A percentile compares a stretch with the other conserved stretches of the same genome.
Evolutionary conservation across 2,888 invertebrate genomes (phyloP).

Genomic region (Chymomyza procnemis): DNA sequence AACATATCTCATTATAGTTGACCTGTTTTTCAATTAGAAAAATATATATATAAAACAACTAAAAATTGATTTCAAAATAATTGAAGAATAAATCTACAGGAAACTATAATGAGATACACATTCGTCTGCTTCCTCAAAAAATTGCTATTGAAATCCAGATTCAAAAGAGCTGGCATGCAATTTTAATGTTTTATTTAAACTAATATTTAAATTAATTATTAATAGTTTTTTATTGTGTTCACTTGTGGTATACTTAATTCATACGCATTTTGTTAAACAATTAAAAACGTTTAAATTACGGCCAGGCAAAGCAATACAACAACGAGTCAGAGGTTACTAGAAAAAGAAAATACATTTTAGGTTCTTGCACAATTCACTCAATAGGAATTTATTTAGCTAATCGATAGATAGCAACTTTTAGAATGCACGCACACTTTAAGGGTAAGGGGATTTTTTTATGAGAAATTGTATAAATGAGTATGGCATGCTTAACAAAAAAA

Average conservation of each 20-base stretch:
- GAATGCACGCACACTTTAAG: not conserved
- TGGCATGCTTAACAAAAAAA: not conserved
- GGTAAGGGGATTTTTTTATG: conserved; percentile 2
- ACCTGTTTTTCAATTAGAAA: too few relatives aligned
- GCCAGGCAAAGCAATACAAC: conserved; percentile 79
- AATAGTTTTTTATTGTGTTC: conserved; percentile 30
- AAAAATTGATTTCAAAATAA: too few relatives aligned
- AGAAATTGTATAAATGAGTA: conserved; percentile 5
- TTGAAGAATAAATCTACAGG: too few relatives aligned
- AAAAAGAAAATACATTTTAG: conserved; percentile 26
- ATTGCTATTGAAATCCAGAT: too few relatives aligned
- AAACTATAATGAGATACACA: too few relatives aligned
- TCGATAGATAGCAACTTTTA: conserved; percentile 1
- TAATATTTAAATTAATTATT: not conserved
- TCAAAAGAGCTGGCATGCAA: not conserved
- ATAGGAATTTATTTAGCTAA: conserved; percentile 7
- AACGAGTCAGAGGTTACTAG: conserved; percentile 54
- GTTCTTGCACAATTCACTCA: not conserved
- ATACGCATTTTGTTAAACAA: conserved; percentile 46
- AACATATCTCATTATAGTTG: too few relatives aligned
- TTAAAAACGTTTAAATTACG: conserved; percentile 70
- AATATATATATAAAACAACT: too few relatives aligned
- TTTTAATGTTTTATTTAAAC: not conserved
- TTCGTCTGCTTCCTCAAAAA: too few relatives aligned
- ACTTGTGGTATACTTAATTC: conserved; percentile 57